phyloP scores from a whole-genome alignment of 2,113 vertebrate genomes.

The Dicrurus megarhynchus region DNA sequence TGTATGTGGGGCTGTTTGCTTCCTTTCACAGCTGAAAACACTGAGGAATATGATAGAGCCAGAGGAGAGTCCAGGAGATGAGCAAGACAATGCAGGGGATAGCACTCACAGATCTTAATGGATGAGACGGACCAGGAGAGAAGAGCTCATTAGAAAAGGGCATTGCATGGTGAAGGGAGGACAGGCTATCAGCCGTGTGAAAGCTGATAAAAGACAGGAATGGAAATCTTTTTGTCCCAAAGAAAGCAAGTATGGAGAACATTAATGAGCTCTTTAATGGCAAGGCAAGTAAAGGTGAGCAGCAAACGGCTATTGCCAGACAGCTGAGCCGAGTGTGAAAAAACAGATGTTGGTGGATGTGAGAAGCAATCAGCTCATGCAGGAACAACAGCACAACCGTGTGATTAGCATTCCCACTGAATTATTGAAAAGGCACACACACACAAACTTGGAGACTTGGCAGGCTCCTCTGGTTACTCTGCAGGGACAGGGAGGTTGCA shows the following conservation, averaged over 20 bases:
- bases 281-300: conserved; percentile 45
- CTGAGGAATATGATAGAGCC: background rate
- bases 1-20: background rate
- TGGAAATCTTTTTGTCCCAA: conserved; percentile 22
- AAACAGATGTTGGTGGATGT: conserved; percentile 6
- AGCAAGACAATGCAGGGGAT: background rate
- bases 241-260: background rate
- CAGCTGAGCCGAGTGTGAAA: background rate
- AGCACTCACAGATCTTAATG: background rate
- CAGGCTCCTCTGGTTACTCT: background rate
- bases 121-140: background rate
- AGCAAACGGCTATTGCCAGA: conserved; percentile 28
- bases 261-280: conserved; percentile 43
- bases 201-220: conserved; percentile 43
- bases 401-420: background rate
- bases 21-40: background rate
- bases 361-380: background rate
- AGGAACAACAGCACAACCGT: background rate
- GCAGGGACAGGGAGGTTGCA: background rate
- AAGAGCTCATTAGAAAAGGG: conserved; percentile 45
- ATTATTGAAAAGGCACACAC: background rate
- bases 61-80: background rate
- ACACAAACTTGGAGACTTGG: background rate
- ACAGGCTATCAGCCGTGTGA: background rate
- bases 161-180: background rate